Evolutionary conservation across 2,888 invertebrate species (phyloP), one percentile per base, ranked within the genome.

Genomic region (Coleophora flavipennella): DNA sequence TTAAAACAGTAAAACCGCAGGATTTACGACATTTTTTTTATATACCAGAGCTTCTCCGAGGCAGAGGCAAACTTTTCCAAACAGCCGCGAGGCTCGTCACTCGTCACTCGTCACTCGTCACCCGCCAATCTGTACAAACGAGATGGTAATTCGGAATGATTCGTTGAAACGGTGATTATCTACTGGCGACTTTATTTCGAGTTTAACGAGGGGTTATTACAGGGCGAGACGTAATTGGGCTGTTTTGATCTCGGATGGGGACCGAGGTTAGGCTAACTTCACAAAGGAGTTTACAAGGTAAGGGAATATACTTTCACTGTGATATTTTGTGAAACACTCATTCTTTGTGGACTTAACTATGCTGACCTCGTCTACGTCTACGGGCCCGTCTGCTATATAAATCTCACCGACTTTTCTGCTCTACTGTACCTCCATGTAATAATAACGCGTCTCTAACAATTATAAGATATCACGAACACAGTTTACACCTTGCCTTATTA

Each of bases 101-200:
- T 58, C 62, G 68, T 59, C 71, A 79, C 79, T 80, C 78, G n/a
- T n/a, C n/a, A n/a, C n/a, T n/a, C n/a, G n/a, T 13, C 13, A 71
- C 62, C 59, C 62, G 68, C 59, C 71, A 79, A 79, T 80, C 78
- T 79, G 77, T 76, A 72, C 77, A 71, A 79, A 80, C 70, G 70
- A 76, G 57, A 79, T 79, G 79, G 62, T 78, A 80, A 81, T 78
- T 73, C 66, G 60, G 61, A 62, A 4, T 20, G 31, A 27, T 31
- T n/a, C 2, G 1, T 8, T 8, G 36, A 36, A 36, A 66, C 63
- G 60, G 65, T 78, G 68, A 77, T 79, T 77, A 73, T 72, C 76
- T 74, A 74, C 70, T 61, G 46, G 51, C 50, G 65, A 62, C 67
- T 73, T 72, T 73, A 74, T 74, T 70, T 67, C 57, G 64, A 65